Conservation (phyloP, 2,888 invertebrate species). For the Harpalus rufipes region DNA sequence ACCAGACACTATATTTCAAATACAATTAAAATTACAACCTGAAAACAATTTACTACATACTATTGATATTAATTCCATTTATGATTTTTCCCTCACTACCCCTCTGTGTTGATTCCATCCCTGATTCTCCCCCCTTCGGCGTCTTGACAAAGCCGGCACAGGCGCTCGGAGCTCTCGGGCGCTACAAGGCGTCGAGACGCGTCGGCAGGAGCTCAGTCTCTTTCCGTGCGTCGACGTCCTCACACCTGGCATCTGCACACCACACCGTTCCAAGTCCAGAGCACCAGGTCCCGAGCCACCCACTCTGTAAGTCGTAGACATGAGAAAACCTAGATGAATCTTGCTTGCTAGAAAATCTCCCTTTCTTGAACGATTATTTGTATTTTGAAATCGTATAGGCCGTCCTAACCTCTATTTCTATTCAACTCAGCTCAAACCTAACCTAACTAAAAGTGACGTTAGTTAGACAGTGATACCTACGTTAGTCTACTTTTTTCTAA, state of each 20-base stretch:
- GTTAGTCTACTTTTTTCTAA: background rate
- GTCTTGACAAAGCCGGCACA: slow-evolving; percentile 46
- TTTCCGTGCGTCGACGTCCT: background rate
- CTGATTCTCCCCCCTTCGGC: background rate
- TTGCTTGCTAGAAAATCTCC: background rate
- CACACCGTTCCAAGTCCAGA: background rate
- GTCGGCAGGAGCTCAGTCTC: slow-evolving; percentile 21
- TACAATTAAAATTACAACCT: too few relatives aligned
- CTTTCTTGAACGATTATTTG: background rate
- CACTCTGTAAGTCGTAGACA: slow-evolving; percentile 12
- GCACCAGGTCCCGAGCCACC: background rate
- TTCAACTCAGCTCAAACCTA: slow-evolving; percentile 4
- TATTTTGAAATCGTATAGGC: slow-evolving; percentile 8
- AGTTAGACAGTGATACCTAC: background rate
- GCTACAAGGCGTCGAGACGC: slow-evolving; percentile 39
- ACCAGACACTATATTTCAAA: too few relatives aligned
- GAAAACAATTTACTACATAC: too few relatives aligned
- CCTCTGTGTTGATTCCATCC: slow-evolving; percentile 1
- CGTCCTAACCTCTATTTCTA: background rate
- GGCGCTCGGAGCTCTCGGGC: slow-evolving; percentile 20
- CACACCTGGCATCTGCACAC: background rate
- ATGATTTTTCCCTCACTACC: background rate
- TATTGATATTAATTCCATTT: too few relatives aligned
- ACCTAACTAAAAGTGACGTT: background rate
- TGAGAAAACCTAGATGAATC: too few relatives aligned